Evolutionary conservation across 2,888 invertebrate genomes (phyloP).

Genomic region (Caenorhabditis sp.): DNA sequence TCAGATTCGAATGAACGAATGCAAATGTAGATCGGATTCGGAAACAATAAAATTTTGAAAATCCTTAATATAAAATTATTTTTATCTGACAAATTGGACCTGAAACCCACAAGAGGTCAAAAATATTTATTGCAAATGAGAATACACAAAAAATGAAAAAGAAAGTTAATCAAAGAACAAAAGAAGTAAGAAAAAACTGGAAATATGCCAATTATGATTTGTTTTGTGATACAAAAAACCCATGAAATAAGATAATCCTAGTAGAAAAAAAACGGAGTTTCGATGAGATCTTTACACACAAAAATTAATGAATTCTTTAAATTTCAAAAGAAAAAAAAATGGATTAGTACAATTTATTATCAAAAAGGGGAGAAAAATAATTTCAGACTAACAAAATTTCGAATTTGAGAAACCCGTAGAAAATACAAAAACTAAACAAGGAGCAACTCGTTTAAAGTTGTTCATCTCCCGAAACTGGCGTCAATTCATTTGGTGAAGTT

Average conservation of each 20-base stretch:
- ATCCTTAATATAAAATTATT: too few species aligned
- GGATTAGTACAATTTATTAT: neutral
- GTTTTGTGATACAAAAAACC: neutral
- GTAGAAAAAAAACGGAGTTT: neutral
- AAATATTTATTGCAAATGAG: neutral
- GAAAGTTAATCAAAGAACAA: too few species aligned
- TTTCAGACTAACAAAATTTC: too few species aligned
- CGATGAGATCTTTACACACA: neutral
- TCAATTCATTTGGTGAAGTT: slow-evolving; percentile 58
- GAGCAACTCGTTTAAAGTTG: slow-evolving; percentile 16
- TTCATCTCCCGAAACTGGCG: slow-evolving; percentile 57
- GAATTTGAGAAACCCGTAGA: neutral
- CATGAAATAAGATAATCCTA: neutral
- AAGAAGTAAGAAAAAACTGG: too few species aligned
- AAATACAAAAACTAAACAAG: neutral
- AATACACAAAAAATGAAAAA: neutral
- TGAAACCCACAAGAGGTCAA: too few species aligned
- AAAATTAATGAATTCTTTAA: slow-evolving; percentile 1
- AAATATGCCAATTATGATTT: neutral
- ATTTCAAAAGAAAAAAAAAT: slow-evolving; percentile 5
- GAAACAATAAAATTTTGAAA: too few species aligned
- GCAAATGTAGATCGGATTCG: too few species aligned
- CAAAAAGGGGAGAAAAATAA: neutral
- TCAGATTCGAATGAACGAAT: too few species aligned
- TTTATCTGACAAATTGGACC: too few species aligned